These are phyloP conservation scores for Oryzias woworae DNA, from an alignment of 2,113 vertebrate genomes.

Conservation along the genomic window DNA sequence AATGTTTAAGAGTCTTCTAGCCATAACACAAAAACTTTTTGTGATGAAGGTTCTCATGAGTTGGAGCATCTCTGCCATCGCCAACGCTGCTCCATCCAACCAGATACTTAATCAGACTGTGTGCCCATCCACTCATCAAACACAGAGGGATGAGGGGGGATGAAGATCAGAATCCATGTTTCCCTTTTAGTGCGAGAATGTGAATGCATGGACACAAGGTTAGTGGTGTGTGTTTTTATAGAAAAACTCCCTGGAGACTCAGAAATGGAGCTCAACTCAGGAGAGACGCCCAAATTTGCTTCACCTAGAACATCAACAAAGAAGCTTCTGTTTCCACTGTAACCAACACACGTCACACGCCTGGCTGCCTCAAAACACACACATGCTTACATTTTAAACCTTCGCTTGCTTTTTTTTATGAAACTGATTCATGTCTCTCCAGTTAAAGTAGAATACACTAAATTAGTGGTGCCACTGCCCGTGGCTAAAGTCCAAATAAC, in stretches of 20 bases:
- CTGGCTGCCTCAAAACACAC: slow-evolving; percentile 41
- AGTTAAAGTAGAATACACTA: too few relatives aligned
- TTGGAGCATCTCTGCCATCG: slow-evolving; percentile 1
- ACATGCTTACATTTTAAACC: slow-evolving; percentile 25
- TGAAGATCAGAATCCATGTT: slow-evolving; percentile 9
- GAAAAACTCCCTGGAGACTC: slow-evolving; percentile 53
- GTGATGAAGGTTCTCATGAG: background rate
- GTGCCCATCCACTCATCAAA: slow-evolving; percentile 7
- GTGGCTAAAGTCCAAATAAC: too few relatives aligned
- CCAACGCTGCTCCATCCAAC: background rate
- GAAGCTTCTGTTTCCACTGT: slow-evolving; percentile 72
- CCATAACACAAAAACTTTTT: too few relatives aligned
- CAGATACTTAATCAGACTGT: slow-evolving; percentile 25
- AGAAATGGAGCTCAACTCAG: slow-evolving; percentile 34
- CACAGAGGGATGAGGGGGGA: background rate
- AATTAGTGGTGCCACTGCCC: too few relatives aligned
- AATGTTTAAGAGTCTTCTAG: too few relatives aligned
- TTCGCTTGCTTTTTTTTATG: background rate
- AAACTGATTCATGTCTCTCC: too few relatives aligned
- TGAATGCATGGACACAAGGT: slow-evolving; percentile 10
- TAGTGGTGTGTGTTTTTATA: slow-evolving; percentile 50
- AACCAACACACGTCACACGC: slow-evolving; percentile 63
- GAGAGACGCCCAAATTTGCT: slow-evolving; percentile 9
- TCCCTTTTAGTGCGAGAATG: slow-evolving; percentile 30
- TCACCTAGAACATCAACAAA: slow-evolving; percentile 63